Evolutionary conservation across 2,797 vertebrate species (phyloP).

Genomic region (Periparus ater): DNA sequence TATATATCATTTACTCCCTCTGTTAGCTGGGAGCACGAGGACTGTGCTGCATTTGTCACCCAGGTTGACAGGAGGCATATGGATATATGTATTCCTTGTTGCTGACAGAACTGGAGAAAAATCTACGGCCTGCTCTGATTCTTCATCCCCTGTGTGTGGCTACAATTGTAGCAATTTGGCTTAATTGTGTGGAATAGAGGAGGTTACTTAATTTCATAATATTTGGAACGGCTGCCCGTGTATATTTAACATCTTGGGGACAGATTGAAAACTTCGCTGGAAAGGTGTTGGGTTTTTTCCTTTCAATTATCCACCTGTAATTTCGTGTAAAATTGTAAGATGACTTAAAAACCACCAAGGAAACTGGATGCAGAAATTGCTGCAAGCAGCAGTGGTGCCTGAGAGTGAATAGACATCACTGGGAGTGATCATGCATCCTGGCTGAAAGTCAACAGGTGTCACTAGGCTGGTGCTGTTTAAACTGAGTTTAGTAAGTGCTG

Average conservation of each 20-base stretch:
- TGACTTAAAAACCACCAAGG: neutral
- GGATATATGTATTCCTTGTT: neutral
- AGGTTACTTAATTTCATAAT: neutral
- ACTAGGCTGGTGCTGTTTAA: neutral
- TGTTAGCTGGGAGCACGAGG: neutral
- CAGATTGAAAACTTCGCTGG: neutral
- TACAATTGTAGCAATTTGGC: neutral
- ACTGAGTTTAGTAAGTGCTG: neutral
- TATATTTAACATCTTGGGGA: neutral
- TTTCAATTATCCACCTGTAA: neutral
- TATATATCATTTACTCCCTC: neutral
- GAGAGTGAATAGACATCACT: neutral
- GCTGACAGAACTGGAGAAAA: neutral
- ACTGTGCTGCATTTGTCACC: neutral
- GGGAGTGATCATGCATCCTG: neutral
- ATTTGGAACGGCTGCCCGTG: neutral
- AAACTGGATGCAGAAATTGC: neutral
- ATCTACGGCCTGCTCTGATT: neutral
- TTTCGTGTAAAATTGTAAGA: neutral
- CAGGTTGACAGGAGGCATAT: neutral
- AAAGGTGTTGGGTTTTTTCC: neutral
- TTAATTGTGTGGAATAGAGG: neutral
- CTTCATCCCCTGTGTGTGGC: neutral
- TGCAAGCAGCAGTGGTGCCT: fast-evolving
- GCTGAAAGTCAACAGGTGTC: neutral